Conservation (phyloP, 2,888 invertebrate genomes). For the Dryobotodes eremita region DNA sequence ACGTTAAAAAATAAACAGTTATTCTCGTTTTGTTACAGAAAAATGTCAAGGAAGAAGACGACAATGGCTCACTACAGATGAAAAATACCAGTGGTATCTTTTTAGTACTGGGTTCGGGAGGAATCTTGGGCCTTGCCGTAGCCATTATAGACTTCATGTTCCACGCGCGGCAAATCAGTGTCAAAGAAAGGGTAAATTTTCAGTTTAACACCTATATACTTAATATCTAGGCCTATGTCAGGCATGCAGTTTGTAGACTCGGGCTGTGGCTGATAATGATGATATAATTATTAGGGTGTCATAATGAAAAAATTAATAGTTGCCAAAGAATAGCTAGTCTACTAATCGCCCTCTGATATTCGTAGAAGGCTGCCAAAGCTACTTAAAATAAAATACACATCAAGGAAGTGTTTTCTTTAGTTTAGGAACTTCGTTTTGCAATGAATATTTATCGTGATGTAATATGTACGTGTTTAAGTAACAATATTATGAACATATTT, state of each 20-base stretch:
- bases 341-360: background rate
- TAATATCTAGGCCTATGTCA: background rate
- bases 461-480: background rate
- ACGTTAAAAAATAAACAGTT: background rate
- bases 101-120: conserved; percentile 95
- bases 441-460: too few species aligned
- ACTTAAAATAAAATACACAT: background rate
- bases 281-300: background rate
- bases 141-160: conserved; percentile 96
- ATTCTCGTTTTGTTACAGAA: conserved; percentile 60
- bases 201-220: background rate
- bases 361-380: background rate
- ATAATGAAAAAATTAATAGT: too few species aligned
- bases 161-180: conserved; percentile 95
- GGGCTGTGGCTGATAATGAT: background rate
- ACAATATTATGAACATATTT: background rate
- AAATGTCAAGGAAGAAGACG: conserved; percentile 76
- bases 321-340: too few species aligned
- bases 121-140: conserved; percentile 93
- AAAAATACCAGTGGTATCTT: conserved; percentile 98
- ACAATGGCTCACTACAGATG: conserved; percentile 93
- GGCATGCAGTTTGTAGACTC: background rate
- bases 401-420: background rate
- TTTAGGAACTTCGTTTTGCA: background rate
- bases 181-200: conserved; percentile 93